phyloP scores from a whole-genome alignment of 2,888 invertebrate species.

The Drosophila neutralis region DNA sequence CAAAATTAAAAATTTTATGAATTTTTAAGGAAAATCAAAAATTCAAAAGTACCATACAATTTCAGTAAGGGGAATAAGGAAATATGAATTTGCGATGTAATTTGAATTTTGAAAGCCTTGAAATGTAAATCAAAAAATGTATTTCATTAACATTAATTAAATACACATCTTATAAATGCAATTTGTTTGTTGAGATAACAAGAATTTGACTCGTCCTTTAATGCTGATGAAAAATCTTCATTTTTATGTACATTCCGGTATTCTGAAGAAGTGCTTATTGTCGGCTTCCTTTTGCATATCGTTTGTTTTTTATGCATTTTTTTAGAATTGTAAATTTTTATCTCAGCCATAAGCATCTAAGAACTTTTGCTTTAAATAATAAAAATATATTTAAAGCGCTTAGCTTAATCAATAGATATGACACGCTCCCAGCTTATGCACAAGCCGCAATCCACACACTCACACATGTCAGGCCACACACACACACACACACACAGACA shows the following conservation, averaged over 20 bases:
- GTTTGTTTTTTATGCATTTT: not conserved
- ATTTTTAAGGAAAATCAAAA: not conserved
- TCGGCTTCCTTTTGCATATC: not conserved
- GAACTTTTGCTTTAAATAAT: constrained; percentile 52
- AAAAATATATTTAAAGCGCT: constrained; percentile 35
- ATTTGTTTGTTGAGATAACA: not conserved
- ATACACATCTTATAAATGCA: not conserved
- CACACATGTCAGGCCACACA: constrained; percentile 9
- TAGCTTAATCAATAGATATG: constrained; percentile 61
- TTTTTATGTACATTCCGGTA: not conserved
- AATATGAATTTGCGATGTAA: not conserved
- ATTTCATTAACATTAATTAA: not conserved
- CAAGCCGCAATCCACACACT: constrained; percentile 20
- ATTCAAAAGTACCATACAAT: not conserved
- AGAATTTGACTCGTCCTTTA: not conserved
- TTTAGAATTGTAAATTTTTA: not conserved
- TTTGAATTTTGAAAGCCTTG: too few species aligned
- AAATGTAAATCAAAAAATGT: not conserved
- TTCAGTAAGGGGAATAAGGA: not conserved
- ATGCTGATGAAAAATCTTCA: not conserved
- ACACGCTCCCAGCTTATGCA: constrained; percentile 30
- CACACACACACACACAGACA: constrained; percentile 14
- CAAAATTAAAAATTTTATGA: not conserved
- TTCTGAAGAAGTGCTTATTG: not conserved
- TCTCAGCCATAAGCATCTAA: not conserved